Percentiles rank a stretch among this genome's conserved stretches.
Evolutionary conservation across 2,888 invertebrate genomes (phyloP).

Genomic region (Pachycephus smyrnensis): DNA sequence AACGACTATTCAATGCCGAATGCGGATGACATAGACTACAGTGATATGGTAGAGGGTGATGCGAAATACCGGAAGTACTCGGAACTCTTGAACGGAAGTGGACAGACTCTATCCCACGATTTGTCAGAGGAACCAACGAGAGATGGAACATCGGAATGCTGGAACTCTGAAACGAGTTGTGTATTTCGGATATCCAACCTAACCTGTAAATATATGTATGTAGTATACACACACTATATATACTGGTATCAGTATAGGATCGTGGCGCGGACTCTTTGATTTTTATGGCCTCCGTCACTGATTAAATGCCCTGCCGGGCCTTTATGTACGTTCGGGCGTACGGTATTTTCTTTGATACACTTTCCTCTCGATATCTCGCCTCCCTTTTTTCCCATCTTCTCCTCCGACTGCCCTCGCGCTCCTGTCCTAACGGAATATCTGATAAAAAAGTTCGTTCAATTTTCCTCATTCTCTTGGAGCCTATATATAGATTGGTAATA

Average conservation of each 20-base stretch:
- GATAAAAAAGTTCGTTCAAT: constrained; percentile 3
- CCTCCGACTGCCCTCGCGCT: neutral
- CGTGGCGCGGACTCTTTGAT: constrained; percentile 4
- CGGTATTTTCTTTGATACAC: constrained; percentile 7
- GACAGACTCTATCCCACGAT: neutral
- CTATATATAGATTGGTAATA: neutral
- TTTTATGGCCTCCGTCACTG: constrained; percentile 13
- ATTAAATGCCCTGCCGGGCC: constrained; percentile 7
- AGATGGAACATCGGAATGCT: neutral
- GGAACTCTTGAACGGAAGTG: neutral
- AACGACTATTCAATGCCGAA: too few species aligned
- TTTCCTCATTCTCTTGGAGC: neutral
- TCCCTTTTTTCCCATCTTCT: neutral
- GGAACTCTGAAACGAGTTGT: neutral
- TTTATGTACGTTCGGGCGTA: neutral
- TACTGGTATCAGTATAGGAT: constrained; percentile 6
- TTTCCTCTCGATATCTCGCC: constrained; percentile 3
- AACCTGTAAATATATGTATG: neutral
- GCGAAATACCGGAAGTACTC: neutral
- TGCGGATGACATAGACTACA: neutral
- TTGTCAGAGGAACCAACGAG: neutral
- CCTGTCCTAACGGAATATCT: neutral
- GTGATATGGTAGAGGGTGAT: neutral
- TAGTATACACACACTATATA: neutral
- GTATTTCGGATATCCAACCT: neutral